Evolutionary conservation across 2,797 vertebrate genomes (phyloP), one percentile per base, ranked within the genome.

Genomic region (Alectoris magna): DNA sequence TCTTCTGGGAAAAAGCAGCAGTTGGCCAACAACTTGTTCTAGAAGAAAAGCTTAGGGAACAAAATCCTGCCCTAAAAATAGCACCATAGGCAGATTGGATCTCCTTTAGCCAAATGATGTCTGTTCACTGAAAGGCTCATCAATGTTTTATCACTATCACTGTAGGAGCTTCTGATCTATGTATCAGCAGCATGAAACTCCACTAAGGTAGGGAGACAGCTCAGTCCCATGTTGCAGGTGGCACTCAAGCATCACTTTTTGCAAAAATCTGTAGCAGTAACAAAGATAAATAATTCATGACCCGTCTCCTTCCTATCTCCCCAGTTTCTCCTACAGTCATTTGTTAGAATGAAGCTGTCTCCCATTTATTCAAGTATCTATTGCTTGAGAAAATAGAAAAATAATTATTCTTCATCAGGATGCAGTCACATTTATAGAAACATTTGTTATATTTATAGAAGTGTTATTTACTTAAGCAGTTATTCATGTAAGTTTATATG

Each of bases 381-480:
- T 93, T 76, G 70, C 92, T 74, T 8, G 26, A 91, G 34, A 93
- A 96, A 95, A 95, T 39, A 95, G 67, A 76, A 94, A 95, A 95
- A 89, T 75, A 94, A 94, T 93, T 96, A 88, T 83, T 95, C 79
- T 86, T 95, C 76, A 93, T 91, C 70, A 91, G 34, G 84, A 84
- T 86, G 48, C 44, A 84, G 60, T 71, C 81, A 26, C 41, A 83
- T 91, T 96, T 96, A 87, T 87, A 85, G 88, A 93, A 95, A 58
- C 55, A 76, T 89, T 81, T 78, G n/a, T 80, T 83, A 7, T 92
- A 91, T 95, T 94, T 91, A 92, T 96, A 82, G 93, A 93, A 76
- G 10, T 49, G 63, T 53, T 93, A 84, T 79, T 66, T 92, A 64
- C 67, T 94, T 82, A 76, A 94, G 78, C 26, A 60, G 41, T 85